A percentile compares a stretch with the other conserved stretches of the same genome.
These are phyloP conservation scores for Leucozona laternaria DNA, from an alignment of 2,888 invertebrate species.

Conservation along the genomic window DNA sequence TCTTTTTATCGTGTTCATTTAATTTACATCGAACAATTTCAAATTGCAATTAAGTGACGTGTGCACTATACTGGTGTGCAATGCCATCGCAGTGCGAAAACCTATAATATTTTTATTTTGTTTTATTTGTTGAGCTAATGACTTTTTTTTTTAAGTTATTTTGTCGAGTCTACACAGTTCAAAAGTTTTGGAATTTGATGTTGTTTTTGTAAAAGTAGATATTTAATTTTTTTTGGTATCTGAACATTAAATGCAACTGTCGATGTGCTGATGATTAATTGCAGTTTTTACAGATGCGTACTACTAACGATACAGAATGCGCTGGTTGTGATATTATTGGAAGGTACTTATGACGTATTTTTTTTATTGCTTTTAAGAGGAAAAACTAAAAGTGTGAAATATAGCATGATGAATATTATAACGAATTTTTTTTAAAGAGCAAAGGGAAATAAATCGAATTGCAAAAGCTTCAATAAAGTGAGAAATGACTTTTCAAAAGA, in stretches of 20 bases:
- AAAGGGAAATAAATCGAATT: too few relatives aligned
- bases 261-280: conserved; percentile 47
- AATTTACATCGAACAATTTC: conserved; percentile 44
- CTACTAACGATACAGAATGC: conserved; percentile 3
- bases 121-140: conserved; percentile 39
- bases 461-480: too few relatives aligned
- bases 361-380: neutral
- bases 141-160: conserved; percentile 14
- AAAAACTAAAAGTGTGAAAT: neutral
- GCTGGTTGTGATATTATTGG: neutral
- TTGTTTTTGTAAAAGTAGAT: neutral
- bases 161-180: conserved; percentile 9
- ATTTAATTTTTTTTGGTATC: neutral
- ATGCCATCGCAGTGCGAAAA: conserved; percentile 5
- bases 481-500: too few relatives aligned
- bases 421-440: too few relatives aligned
- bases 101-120: neutral
- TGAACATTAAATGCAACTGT: conserved; percentile 43
- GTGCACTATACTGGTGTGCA: too few relatives aligned
- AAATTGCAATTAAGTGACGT: conserved; percentile 57
- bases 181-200: conserved; percentile 3
- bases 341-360: neutral
- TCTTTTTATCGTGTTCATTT: conserved; percentile 5
- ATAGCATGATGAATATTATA: too few relatives aligned
- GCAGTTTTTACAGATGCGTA: conserved; percentile 16